Percentiles rank a stretch among this genome's conserved stretches.
Evolutionary conservation across 2,113 vertebrate genomes (phyloP).

Genomic region (Prunella himalayana): DNA sequence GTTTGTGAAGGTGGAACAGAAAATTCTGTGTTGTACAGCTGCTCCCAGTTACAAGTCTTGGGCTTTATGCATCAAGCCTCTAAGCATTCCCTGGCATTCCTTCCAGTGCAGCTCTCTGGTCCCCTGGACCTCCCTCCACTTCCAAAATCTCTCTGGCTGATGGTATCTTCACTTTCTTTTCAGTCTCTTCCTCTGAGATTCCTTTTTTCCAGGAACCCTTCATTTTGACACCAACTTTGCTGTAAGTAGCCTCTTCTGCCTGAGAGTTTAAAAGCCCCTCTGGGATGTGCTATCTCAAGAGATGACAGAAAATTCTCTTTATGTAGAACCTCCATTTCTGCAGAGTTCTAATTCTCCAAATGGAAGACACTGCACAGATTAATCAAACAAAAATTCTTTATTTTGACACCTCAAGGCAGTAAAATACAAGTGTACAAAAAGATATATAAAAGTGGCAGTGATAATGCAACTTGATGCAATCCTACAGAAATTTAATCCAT

Average conservation of each 20-base stretch:
- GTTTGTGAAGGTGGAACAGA: neutral
- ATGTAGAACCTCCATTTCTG: neutral
- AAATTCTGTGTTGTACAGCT: neutral
- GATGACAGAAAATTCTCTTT: neutral
- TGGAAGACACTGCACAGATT: neutral
- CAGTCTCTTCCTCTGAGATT: neutral
- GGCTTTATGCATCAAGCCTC: neutral
- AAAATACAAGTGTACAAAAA: conserved; percentile 53
- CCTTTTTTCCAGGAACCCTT: neutral
- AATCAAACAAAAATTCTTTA: conserved; percentile 63
- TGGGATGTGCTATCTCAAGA: neutral
- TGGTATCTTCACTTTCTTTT: neutral
- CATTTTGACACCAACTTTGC: neutral
- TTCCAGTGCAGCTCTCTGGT: neutral
- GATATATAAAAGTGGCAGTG: conserved; percentile 57
- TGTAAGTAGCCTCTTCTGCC: neutral
- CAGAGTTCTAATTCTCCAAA: neutral
- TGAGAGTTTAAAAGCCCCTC: neutral
- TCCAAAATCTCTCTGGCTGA: neutral
- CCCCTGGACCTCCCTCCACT: neutral
- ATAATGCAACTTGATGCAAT: conserved; percentile 9
- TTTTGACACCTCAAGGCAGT: conserved; percentile 63
- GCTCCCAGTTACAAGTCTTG: neutral
- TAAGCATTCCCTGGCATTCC: neutral
- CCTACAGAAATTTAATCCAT: neutral